A percentile compares a stretch with the other conserved stretches of the same genome.
Evolutionary conservation across 2,113 vertebrate species (phyloP).

Genomic region (Nannobrachium achirus): DNA sequence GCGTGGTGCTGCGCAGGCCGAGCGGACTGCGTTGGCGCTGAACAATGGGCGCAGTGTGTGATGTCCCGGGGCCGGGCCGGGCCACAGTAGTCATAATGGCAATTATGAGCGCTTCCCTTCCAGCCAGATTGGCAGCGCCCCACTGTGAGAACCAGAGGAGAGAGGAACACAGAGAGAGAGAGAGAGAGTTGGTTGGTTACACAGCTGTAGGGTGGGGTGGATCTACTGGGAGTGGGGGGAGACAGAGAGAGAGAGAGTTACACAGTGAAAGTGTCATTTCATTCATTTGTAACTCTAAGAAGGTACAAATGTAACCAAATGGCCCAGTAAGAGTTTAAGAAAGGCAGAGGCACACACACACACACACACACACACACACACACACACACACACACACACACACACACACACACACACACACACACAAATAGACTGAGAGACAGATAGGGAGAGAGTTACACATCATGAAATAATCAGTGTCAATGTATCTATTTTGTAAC

Average conservation of each 20-base stretch:
- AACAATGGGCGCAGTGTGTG: constrained; percentile 71
- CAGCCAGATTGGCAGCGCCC: constrained; percentile 51
- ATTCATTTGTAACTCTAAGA: too few species aligned
- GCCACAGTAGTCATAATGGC: constrained; percentile 63
- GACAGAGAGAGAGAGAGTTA: constrained; percentile 27
- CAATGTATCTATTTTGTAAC: too few species aligned
- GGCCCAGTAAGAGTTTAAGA: too few species aligned
- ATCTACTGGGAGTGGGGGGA: constrained; percentile 31
- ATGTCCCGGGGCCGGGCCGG: constrained; percentile 39
- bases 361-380: too few species aligned
- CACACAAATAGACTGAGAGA: too few species aligned
- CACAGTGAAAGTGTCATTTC: too few species aligned
- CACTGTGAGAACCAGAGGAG: constrained; percentile 48
- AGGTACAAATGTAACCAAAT: too few species aligned
- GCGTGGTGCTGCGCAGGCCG: constrained; percentile 61
- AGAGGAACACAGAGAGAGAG: constrained; percentile 10
- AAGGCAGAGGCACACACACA: too few species aligned
- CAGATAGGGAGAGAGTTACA: too few species aligned
- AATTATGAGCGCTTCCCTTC: constrained; percentile 62
- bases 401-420: too few species aligned
- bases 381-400: too few species aligned
- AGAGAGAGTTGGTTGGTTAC: constrained; percentile 47
- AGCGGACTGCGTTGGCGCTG: constrained; percentile 55
- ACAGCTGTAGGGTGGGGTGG: constrained; percentile 70
- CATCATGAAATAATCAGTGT: too few species aligned